Conservation (phyloP, 2,113 vertebrate species). For the Laterallus jamaicensis region DNA sequence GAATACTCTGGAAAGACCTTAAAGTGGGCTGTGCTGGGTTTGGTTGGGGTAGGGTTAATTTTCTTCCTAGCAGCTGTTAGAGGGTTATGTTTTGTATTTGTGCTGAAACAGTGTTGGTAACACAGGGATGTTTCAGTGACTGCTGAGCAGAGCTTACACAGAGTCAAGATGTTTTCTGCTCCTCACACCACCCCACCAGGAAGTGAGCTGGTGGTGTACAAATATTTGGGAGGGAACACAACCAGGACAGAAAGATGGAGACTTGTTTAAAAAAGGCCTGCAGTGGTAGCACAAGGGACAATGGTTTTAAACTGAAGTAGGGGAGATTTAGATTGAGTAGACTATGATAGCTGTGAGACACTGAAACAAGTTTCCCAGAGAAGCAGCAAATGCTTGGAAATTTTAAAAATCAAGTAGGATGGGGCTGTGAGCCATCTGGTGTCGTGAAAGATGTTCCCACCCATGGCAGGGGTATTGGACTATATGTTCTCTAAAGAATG, state of each 20-base stretch:
- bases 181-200: too few species aligned
- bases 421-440: background rate
- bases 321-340: background rate
- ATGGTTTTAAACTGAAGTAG: background rate
- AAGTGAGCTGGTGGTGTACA: too few species aligned
- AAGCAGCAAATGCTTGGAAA: background rate
- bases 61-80: background rate
- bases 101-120: too few species aligned
- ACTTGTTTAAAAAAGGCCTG: background rate
- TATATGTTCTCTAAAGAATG: background rate
- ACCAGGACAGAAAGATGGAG: background rate
- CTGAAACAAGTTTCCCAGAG: background rate
- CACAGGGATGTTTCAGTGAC: too few species aligned
- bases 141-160: too few species aligned
- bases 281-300: background rate
- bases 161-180: too few species aligned
- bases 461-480: background rate
- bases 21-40: background rate
- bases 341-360: background rate
- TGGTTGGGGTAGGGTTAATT: too few species aligned
- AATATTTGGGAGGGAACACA: too few species aligned
- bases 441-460: background rate
- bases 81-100: background rate
- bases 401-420: background rate
- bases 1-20: too few species aligned